These are phyloP conservation scores for Triplophysa rosa DNA, from an alignment of 2,113 vertebrate species.

Conservation along the genomic window DNA sequence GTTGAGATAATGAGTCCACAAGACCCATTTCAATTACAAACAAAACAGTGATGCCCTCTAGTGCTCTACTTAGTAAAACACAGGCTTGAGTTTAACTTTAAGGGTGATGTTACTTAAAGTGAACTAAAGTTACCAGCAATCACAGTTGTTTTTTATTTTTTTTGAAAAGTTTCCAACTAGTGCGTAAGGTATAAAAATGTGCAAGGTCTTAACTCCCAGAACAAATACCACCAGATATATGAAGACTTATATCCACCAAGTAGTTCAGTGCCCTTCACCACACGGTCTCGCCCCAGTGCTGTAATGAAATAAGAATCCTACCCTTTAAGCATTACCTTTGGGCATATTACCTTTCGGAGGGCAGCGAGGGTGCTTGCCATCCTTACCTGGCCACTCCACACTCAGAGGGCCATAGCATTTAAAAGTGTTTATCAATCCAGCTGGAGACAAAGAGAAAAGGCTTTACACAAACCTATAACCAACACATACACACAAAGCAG, in stretches of 20 bases:
- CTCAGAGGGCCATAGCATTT: constrained; percentile 93
- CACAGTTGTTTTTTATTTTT: too few relatives aligned
- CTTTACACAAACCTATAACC: background rate
- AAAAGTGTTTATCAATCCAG: constrained; percentile 95
- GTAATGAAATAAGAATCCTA: constrained; percentile 76
- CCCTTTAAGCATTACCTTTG: constrained; percentile 93
- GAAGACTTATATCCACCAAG: background rate
- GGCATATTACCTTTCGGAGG: constrained; percentile 99
- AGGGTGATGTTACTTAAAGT: too few relatives aligned
- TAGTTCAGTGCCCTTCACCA: constrained; percentile 22
- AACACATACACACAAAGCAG: background rate
- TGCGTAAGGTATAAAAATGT: background rate
- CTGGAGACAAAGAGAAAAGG: constrained; percentile 64
- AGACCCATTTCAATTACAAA: too few relatives aligned
- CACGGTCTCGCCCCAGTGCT: constrained; percentile 63
- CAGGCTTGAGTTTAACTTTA: background rate
- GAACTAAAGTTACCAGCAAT: background rate
- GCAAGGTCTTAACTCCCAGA: background rate
- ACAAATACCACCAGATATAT: background rate
- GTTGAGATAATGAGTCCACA: too few relatives aligned
- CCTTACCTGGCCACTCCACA: constrained; percentile 99
- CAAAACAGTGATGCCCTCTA: background rate
- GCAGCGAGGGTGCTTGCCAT: constrained; percentile 98
- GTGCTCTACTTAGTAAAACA: background rate
- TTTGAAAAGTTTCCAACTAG: too few relatives aligned